A percentile compares a stretch with the other conserved stretches of the same genome.
phyloP scores from a whole-genome alignment of 2,888 invertebrate genomes.

The Nymphalis c-album region DNA sequence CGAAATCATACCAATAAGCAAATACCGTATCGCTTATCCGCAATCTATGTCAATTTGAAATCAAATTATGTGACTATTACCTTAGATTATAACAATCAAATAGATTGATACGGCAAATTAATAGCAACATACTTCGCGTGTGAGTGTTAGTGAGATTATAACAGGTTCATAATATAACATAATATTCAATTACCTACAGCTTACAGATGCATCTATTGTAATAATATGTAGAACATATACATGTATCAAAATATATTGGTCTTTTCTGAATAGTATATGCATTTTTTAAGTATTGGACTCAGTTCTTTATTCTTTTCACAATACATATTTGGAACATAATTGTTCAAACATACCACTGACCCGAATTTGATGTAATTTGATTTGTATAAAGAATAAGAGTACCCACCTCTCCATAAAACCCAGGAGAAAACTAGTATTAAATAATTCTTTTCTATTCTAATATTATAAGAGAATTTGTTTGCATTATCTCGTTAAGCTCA shows the following conservation, averaged over 20 bases:
- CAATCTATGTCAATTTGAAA: slow-evolving; percentile 10
- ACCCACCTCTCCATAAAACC: too few relatives aligned
- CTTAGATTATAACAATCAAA: slow-evolving; percentile 12
- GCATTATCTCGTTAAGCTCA: too few relatives aligned
- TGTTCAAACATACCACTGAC: too few relatives aligned
- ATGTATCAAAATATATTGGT: background rate
- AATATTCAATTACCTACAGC: slow-evolving; percentile 2
- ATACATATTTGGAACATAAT: too few relatives aligned
- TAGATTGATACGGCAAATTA: slow-evolving; percentile 13
- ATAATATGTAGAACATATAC: background rate
- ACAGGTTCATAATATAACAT: background rate
- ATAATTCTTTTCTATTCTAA: too few relatives aligned
- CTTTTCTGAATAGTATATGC: too few relatives aligned
- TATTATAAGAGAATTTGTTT: too few relatives aligned
- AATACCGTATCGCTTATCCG: background rate
- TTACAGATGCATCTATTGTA: background rate
- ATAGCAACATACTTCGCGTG: background rate
- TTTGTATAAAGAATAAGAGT: too few relatives aligned
- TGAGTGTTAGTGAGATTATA: slow-evolving; percentile 12
- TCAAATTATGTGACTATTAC: slow-evolving; percentile 14
- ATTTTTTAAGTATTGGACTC: too few relatives aligned
- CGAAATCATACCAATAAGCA: background rate
- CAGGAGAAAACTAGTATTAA: too few relatives aligned
- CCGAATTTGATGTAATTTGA: too few relatives aligned
- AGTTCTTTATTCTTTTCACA: too few relatives aligned